Evolutionary conservation across 2,888 invertebrate genomes (phyloP).

Genomic region (Callinectes sapidus): DNA sequence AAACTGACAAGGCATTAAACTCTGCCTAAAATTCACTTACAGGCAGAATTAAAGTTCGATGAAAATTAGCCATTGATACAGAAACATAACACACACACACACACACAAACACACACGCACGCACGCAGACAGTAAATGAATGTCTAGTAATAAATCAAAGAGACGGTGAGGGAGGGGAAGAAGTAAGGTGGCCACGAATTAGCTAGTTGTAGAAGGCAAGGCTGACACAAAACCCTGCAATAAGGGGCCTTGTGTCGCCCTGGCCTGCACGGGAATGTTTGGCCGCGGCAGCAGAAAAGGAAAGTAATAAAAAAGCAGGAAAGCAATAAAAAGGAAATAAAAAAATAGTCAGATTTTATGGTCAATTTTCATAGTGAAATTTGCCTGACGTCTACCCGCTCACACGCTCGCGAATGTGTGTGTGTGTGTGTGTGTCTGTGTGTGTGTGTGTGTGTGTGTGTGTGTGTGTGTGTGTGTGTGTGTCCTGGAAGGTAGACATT

Average conservation of each 20-base stretch:
- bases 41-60: background rate
- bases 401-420: background rate
- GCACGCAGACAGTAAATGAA: background rate
- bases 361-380: background rate
- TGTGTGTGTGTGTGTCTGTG: background rate
- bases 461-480: too few relatives aligned
- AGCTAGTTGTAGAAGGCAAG: background rate
- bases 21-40: too few relatives aligned
- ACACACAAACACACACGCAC: too few relatives aligned
- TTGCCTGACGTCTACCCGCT: background rate
- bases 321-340: background rate
- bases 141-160: background rate
- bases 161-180: background rate
- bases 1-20: background rate
- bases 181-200: background rate
- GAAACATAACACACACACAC: background rate
- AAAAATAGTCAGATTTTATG: background rate
- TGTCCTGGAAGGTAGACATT: background rate
- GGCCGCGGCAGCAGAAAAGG: background rate
- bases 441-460: too few relatives aligned
- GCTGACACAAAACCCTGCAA: background rate
- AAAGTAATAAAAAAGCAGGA: background rate
- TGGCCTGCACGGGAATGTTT: background rate
- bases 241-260: background rate
- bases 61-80: background rate